Evolutionary conservation across 2,888 invertebrate species (phyloP), one percentile per base, ranked within the genome.

Genomic region (Pardosa pseudoannulata): DNA sequence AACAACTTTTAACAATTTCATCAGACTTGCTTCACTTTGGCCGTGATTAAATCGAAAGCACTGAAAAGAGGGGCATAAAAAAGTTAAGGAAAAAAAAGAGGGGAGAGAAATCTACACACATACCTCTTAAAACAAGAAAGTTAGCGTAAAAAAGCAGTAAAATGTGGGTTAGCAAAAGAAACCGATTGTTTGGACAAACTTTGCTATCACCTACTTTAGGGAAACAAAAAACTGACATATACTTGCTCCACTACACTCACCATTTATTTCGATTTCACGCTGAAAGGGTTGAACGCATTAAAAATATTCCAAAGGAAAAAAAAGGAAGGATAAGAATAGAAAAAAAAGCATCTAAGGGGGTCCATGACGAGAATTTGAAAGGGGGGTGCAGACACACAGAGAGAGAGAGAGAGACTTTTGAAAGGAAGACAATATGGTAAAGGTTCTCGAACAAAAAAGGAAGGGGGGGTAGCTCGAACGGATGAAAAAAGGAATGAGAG

Each of bases 261-360:
- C 87, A 87, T 87, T 87, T 87, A 80, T 87, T 87, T 75, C 64
- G 79, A 87, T 87, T 87, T 87, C 80, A 80, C 87, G 87, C 64
- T 36, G 56, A 65, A 74, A 73, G 76, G 75, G 70, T 72, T 71
- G 36, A 32, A 50, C 28, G 83, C 83, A 78, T 83, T 80, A 74
- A 80, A 80, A 87, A 86, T 65, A 62, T 27, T 41, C 11, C 19
- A 75, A n/a, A n/a, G n/a, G 11, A 13, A 31, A 46, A 31, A 72
- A 56, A 41, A 39, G 7, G 19, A n/a, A 11, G 39, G 41, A 28
- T 28, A 32, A 32, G 23, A 39, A 13, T 19, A 56, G 41, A 31
- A 50, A 56, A 36, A 72, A 71, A 62, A 79, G 16, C 28, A 46
- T 2, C 19, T 1, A 23, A 23, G 56, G 56, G 56, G n/a, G 56